Base-by-base conservation (phyloP, 2,888 invertebrate genomes). In the Orchesellides sinensis region DNA sequence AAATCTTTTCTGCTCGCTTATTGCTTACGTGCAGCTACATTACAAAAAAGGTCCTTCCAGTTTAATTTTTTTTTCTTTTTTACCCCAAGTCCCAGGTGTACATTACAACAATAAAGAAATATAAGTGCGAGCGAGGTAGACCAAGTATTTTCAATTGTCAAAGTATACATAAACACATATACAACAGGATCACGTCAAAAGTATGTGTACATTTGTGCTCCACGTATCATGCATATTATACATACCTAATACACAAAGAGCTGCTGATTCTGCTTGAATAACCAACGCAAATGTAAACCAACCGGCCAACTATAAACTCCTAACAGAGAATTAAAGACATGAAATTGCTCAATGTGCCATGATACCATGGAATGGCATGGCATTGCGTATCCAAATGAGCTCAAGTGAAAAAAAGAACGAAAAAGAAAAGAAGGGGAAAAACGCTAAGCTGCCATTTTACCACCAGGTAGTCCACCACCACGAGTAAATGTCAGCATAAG, bases 341-440 rank as follows among this genome's bases (percentile, higher is more conserved):
- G 49, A 59, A 77, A 77, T 78, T 78, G 79, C 72, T 79, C 79
- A 79, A 79, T 79, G 79, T 79, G 56, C 70, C 79, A 70, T 79
- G 79, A 63, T 78, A 32, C 40, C 66, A 66, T 75, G 77, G 69
- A 35, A 47, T 69, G 61, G 49, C 32, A 61, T 61, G 49, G 49
- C 68, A 78, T 78, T 61, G 78, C 78, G 68, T 78, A 78, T 69
- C 70, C 72, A 79, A 70, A 79, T 72, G 70, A 79, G 72, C 54
- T 72, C 70, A 72, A 79, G 72, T 72, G 65, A 79, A 63, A 78
- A 78, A 19, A 40, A n/a, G 25, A 29, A 49, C 17, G 5, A 45
- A 27, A 49, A 52, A 19, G 52, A 25, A 65, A n/a, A n/a, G n/a
- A n/a, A n/a, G n/a, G n/a, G 45, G 17, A 78, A 70, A 78, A 63